A percentile compares a stretch with the other conserved stretches of the same genome.
phyloP scores from a whole-genome alignment of 2,888 invertebrate genomes.

The Camptogramma bilineatum region DNA sequence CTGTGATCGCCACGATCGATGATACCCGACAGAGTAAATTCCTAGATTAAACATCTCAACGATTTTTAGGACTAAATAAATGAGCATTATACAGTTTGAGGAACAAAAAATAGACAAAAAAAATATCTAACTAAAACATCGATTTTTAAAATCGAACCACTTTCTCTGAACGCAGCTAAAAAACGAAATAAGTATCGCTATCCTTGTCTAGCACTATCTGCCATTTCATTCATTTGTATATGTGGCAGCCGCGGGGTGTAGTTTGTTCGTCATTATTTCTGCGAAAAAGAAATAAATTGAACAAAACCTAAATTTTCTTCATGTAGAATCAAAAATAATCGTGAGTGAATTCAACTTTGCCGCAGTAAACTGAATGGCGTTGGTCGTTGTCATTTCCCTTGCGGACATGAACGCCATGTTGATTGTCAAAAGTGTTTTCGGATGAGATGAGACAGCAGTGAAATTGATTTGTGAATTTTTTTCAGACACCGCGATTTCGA shows the following conservation, averaged over 20 bases:
- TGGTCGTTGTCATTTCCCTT: slow-evolving; percentile 71
- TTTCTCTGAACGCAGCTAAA: slow-evolving; percentile 51
- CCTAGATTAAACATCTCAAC: too few species aligned
- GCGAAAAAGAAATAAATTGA: slow-evolving; percentile 59
- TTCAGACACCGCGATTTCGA: slow-evolving; percentile 78
- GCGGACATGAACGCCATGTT: slow-evolving; percentile 82
- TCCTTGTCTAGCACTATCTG: slow-evolving; percentile 59
- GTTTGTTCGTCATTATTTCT: slow-evolving; percentile 69
- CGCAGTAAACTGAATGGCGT: slow-evolving; percentile 50
- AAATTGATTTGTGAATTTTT: slow-evolving; percentile 79
- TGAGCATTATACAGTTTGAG: too few species aligned
- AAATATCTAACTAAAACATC: too few species aligned
- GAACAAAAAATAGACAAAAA: too few species aligned
- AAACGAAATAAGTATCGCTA: slow-evolving; percentile 43
- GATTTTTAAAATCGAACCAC: too few species aligned
- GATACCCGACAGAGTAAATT: too few species aligned
- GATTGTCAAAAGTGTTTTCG: slow-evolving; percentile 85
- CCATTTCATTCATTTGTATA: slow-evolving; percentile 83
- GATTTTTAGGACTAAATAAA: too few species aligned
- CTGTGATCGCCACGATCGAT: too few species aligned
- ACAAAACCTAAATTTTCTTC: slow-evolving; percentile 60
- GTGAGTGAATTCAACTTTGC: slow-evolving; percentile 66
- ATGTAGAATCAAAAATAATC: slow-evolving; percentile 75
- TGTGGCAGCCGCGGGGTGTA: slow-evolving; percentile 81
- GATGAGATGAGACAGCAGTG: slow-evolving; percentile 82